Percentiles rank a stretch among this genome's conserved stretches.
Conservation (phyloP, 1,140 invertebrate genomes). For the Aphaenogaster ashmeadi region DNA sequence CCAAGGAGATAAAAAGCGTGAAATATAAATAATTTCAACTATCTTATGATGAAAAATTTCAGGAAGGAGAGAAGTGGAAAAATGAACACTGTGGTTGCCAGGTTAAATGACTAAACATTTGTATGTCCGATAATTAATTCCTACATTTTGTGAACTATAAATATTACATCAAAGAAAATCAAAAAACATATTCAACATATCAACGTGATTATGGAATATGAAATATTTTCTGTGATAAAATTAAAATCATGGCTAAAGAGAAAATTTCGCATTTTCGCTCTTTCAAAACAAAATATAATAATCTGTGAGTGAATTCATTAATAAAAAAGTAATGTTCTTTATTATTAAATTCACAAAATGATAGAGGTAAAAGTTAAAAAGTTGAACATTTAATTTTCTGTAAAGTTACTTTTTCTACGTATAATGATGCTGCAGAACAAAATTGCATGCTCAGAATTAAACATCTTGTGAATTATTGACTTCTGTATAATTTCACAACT, state of each 20-base stretch:
- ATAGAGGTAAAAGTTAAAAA: neutral
- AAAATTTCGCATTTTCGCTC: neutral
- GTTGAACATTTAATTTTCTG: neutral
- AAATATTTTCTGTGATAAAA: neutral
- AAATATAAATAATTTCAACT: conserved; percentile 10
- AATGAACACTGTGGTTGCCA: neutral
- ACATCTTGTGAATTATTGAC: neutral
- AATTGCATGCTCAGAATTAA: neutral
- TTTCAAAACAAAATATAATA: neutral
- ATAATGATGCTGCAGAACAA: neutral
- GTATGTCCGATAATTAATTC: neutral
- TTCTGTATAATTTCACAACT: neutral
- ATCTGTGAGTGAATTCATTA: conserved; percentile 13
- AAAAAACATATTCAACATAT: conserved; percentile 11
- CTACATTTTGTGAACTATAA: neutral
- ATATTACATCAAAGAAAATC: neutral
- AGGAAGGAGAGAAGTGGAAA: neutral
- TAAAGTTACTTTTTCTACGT: neutral
- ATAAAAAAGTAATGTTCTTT: neutral
- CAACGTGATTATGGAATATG: neutral
- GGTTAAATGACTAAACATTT: conserved; percentile 5
- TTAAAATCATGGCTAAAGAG: conserved; percentile 15
- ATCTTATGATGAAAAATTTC: neutral
- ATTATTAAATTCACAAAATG: neutral
- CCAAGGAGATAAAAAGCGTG: neutral